Evolutionary conservation across 64 coral and sea anemone genomes (phyloP).

Genomic region (Porites australiensis): DNA sequence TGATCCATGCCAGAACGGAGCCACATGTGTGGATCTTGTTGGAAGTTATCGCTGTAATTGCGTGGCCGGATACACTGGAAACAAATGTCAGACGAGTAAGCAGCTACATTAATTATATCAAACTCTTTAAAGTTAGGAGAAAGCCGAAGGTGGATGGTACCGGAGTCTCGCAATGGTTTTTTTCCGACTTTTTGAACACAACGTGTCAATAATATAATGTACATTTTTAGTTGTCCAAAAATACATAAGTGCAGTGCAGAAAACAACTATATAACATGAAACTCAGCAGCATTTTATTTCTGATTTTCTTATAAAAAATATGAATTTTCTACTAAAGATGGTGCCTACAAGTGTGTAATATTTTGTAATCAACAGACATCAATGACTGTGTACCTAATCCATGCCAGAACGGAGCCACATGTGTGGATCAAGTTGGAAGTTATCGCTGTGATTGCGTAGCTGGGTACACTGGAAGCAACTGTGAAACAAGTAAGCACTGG

Average conservation of each 20-base stretch:
- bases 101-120: background rate
- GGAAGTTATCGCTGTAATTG: conserved; percentile 30
- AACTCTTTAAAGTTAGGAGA: no score
- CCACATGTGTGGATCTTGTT: background rate
- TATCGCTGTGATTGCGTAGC: conserved; percentile 23
- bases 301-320: no score
- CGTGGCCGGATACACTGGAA: conserved; percentile 1
- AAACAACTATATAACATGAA: no score
- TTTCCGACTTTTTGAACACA: no score
- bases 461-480: conserved; percentile 24
- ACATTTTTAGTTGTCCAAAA: no score
- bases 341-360: background rate
- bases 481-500: background rate
- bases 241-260: no score
- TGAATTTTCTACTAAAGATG: no score
- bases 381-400: background rate
- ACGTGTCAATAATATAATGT: no score
- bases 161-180: no score
- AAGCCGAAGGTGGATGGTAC: no score
- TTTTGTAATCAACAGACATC: conserved; percentile 10
- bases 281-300: no score
- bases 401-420: conserved; percentile 35
- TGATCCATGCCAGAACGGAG: conserved; percentile 65
- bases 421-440: conserved; percentile 29
- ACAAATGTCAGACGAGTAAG: background rate